phyloP scores from a whole-genome alignment of 2,113 vertebrate genomes.

The Eublepharis macularius region DNA sequence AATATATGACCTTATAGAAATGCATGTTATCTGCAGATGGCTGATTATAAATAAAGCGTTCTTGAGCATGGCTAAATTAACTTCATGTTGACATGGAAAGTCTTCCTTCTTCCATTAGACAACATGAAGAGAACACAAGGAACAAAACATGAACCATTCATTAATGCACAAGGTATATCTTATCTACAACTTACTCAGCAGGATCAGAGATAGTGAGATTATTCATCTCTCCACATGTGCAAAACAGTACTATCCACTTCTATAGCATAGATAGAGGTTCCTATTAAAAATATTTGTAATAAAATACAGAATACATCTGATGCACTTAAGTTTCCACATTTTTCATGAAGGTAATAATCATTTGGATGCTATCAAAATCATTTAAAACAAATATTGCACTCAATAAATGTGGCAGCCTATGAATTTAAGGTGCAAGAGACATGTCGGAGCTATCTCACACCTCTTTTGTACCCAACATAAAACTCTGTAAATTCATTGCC shows the following conservation, averaged over 20 bases:
- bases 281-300: constrained; percentile 68
- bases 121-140: constrained; percentile 25
- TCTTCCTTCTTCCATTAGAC: constrained; percentile 41
- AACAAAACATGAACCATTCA: constrained; percentile 50
- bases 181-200: constrained; percentile 28
- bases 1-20: constrained; percentile 1
- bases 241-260: constrained; percentile 57
- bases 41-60: constrained; percentile 32
- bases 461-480: constrained; percentile 33
- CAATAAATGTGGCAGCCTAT: constrained; percentile 38
- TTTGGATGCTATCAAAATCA: constrained; percentile 37
- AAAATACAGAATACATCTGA: constrained; percentile 60
- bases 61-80: constrained; percentile 21
- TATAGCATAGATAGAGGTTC: constrained; percentile 48
- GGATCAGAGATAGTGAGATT: constrained; percentile 52
- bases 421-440: background rate
- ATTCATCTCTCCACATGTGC: constrained; percentile 53
- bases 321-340: constrained; percentile 39
- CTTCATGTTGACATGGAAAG: constrained; percentile 50
- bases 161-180: constrained; percentile 44
- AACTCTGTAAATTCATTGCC: constrained; percentile 29
- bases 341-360: constrained; percentile 48
- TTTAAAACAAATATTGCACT: constrained; percentile 31
- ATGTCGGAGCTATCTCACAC: constrained; percentile 24
- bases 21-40: constrained; percentile 16